Percentiles rank a stretch among this genome's conserved stretches.
Evolutionary conservation across 2,797 vertebrate species (phyloP).

Genomic region (Coranthus polyacanthus): DNA sequence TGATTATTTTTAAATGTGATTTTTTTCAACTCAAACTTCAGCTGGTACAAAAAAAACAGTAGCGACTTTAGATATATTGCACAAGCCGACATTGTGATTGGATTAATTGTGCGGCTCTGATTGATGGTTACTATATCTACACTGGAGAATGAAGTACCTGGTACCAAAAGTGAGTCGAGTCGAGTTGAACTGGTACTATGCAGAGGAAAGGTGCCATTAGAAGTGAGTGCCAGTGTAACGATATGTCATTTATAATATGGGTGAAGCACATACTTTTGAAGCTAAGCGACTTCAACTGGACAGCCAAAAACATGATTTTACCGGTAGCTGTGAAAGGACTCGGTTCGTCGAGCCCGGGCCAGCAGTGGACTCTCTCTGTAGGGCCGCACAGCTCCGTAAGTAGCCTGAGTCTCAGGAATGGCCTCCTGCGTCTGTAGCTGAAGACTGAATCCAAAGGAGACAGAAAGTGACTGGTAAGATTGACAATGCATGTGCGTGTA

Average conservation of each 20-base stretch:
- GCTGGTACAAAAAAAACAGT: no score
- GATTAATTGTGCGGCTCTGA: no score
- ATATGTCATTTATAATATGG: neutral
- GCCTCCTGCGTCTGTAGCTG: conserved; percentile 92
- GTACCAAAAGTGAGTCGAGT: no score
- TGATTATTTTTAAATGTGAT: no score
- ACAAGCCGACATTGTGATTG: no score
- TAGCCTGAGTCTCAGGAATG: conserved; percentile 88
- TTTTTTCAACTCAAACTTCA: no score
- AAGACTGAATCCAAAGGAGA: conserved; percentile 82
- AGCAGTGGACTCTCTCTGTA: conserved; percentile 97
- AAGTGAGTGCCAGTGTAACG: neutral
- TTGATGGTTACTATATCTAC: no score
- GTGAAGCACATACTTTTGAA: no score
- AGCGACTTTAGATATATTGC: no score
- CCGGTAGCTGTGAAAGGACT: conserved; percentile 95
- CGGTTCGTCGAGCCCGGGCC: conserved; percentile 93
- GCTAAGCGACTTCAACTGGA: neutral
- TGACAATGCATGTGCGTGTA: neutral
- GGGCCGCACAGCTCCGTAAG: conserved; percentile 92
- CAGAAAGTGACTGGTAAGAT: neutral
- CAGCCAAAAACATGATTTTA: conserved; percentile 27
- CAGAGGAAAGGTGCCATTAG: neutral
- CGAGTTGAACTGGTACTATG: no score
- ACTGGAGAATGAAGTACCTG: no score